Base-by-base conservation (phyloP, 2,113 vertebrate genomes). In the Lipophrys pholis region DNA sequence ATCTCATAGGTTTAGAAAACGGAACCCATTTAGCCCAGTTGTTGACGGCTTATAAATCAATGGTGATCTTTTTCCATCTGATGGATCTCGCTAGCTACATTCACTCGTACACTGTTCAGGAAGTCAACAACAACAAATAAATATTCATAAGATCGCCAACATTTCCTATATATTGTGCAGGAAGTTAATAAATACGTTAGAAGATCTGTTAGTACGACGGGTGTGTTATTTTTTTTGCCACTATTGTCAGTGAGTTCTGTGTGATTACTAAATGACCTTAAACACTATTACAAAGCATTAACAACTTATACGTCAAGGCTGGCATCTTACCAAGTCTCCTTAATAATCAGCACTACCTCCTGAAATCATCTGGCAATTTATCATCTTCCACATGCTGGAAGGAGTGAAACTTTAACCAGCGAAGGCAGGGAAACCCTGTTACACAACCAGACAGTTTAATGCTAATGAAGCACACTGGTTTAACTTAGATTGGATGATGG, bases 401-500 rank as follows among this genome's bases (percentile, higher is more conserved):
- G 11, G 1, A 50, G 5, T 15, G 53, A 55, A 16, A 53, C 35
- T 21, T 40, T 51, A 38, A 76, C 30, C 39, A 30, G 38, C 15
- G 30, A 42, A 16, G 54, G 3, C n/a, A 16, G 17, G 10, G 15
- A n/a, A 62, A 38, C 51, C 56, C 21, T 68, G 43, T 68, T 59
- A 53, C 8, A 77, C 12, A 67, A 57, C 60, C n/a, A 48, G 12
- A 69, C 11, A 49, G 21, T 69, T n/a, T 36, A 16, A 85, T 71
- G 73, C 55, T 62, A 63, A 83, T 56, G 17, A 9, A 21, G 35
- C 15, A 11, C 60, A 36, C 15, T 39, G 40, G 6, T 12, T 17
- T 9, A 88, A 94, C 90, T 92, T 86, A 87, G 80, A 58, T 50
- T 39, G 59, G 75, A 53, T 38, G 50, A 54, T 39, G 39, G 56